A percentile compares a stretch with the other conserved stretches of the same genome.
Evolutionary conservation across 2,113 vertebrate genomes (phyloP).

Genomic region (Chauna torquata): DNA sequence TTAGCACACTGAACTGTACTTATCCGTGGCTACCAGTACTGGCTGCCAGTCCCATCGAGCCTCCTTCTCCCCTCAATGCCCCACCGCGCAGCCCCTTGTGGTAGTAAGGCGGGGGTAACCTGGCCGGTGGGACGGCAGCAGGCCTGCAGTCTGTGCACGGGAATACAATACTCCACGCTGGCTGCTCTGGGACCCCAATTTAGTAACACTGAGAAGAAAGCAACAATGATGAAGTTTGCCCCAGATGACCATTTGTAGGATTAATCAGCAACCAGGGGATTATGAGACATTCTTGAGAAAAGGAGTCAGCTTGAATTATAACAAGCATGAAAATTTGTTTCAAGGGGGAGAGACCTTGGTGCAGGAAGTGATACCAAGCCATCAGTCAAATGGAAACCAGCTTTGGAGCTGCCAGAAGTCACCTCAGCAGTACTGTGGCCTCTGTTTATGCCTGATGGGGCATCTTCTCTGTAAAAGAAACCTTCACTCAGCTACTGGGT

Average conservation of each 20-base stretch:
- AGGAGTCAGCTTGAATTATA: not conserved
- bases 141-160: accelerated
- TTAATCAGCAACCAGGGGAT: not conserved
- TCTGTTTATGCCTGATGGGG: not conserved
- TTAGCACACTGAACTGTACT: not conserved
- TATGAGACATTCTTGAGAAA: not conserved
- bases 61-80: not conserved
- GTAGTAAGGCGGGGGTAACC: too few relatives aligned
- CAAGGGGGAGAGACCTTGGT: not conserved
- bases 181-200: not conserved
- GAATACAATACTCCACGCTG: not conserved
- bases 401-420: not conserved
- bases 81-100: accelerated
- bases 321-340: not conserved
- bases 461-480: not conserved
- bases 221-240: not conserved
- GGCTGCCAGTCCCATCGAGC: not conserved
- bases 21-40: not conserved
- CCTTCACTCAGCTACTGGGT: not conserved
- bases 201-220: not conserved
- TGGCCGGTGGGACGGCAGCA: not conserved
- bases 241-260: not conserved
- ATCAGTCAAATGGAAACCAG: not conserved
- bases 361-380: not conserved
- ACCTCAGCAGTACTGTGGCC: accelerated